Percentiles rank a stretch among this genome's conserved stretches.
Conservation (phyloP, 1,140 invertebrate species). For the Drosophila arizonae region DNA sequence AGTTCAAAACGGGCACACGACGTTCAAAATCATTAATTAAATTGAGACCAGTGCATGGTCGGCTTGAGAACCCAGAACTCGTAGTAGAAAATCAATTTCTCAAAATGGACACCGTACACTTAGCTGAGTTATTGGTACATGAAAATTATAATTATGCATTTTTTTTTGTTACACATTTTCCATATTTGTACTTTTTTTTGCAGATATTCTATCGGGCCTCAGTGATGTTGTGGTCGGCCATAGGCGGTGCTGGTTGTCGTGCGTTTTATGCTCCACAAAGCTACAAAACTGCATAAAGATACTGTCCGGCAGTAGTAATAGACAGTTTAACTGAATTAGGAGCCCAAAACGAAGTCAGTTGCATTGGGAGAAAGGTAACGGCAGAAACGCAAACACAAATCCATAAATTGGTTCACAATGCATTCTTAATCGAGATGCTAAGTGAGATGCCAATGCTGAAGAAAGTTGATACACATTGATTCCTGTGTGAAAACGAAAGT, state of each 20-base stretch:
- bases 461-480: constrained; percentile 58
- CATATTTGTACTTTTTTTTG: constrained; percentile 19
- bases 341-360: constrained; percentile 73
- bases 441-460: constrained; percentile 30
- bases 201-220: constrained; percentile 29
- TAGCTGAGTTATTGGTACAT: constrained; percentile 76
- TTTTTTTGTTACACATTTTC: constrained; percentile 26
- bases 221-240: constrained; percentile 45
- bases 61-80: constrained; percentile 27
- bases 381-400: constrained; percentile 13
- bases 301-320: constrained; percentile 52
- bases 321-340: constrained; percentile 74
- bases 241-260: constrained; percentile 51
- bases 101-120: constrained; percentile 61
- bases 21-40: constrained; percentile 76
- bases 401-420: constrained; percentile 20
- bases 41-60: constrained; percentile 66
- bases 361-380: constrained; percentile 53
- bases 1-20: constrained; percentile 68
- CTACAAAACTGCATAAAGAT: constrained; percentile 43
- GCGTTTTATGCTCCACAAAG: constrained; percentile 78
- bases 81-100: constrained; percentile 69
- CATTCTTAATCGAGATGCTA: constrained; percentile 9
- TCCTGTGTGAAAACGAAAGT: constrained; percentile 39
- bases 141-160: constrained; percentile 76